Percentiles rank a stretch among this genome's conserved stretches.
Conservation (phyloP, 2,113 vertebrate species). For the Penelope pileata region DNA sequence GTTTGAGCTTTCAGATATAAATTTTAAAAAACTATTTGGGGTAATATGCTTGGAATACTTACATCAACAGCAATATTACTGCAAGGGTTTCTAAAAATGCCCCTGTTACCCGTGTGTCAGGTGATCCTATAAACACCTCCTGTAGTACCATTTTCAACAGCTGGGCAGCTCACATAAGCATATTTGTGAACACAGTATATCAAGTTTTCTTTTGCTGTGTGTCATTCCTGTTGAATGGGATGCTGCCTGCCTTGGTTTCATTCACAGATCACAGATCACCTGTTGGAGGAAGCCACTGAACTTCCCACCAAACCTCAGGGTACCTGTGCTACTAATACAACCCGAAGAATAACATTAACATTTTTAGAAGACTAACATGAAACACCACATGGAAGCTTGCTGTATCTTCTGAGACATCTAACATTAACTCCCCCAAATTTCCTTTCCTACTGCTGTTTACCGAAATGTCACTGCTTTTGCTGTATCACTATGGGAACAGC, state of each 20-base stretch:
- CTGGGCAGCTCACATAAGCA: background rate
- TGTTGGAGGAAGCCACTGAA: background rate
- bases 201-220: background rate
- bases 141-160: background rate
- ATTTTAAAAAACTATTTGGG: background rate
- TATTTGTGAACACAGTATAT: background rate
- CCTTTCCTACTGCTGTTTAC: constrained; percentile 49
- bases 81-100: background rate
- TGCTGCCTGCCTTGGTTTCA: background rate
- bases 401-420: constrained; percentile 62
- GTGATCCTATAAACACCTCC: background rate
- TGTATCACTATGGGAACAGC: constrained; percentile 52
- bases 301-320: background rate
- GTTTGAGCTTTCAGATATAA: background rate
- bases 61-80: background rate
- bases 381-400: constrained; percentile 16
- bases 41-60: background rate
- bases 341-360: background rate
- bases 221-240: background rate
- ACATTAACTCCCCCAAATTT: constrained; percentile 64
- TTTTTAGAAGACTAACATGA: constrained; percentile 38
- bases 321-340: background rate
- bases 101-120: background rate
- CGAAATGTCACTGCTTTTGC: constrained; percentile 54
- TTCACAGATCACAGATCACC: background rate